Percentiles rank a stretch among this genome's conserved stretches.
These are phyloP conservation scores for Trematomus loennbergii DNA, from an alignment of 2,113 vertebrate species.

Conservation along the genomic window DNA sequence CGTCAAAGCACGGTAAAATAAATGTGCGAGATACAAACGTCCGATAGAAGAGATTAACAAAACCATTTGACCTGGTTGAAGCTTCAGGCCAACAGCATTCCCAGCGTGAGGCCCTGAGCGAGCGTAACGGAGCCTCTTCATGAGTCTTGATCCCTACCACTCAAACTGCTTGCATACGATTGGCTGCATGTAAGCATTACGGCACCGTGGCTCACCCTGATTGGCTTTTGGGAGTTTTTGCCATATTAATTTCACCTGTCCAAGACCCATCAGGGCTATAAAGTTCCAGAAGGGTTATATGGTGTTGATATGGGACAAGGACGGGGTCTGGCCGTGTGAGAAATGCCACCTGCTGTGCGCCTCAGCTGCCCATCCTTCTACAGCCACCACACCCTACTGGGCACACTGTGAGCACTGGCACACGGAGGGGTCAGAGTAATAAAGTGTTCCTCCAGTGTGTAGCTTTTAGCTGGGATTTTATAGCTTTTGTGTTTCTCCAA, in stretches of 20 bases:
- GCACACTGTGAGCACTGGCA: conserved; percentile 26
- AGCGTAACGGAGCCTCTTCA: conserved; percentile 26
- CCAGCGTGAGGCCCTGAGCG: conserved; percentile 19
- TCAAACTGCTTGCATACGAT: conserved; percentile 16
- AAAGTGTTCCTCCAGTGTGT: conserved; percentile 51
- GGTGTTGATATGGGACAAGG: conserved; percentile 71
- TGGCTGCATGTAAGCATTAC: conserved; percentile 15
- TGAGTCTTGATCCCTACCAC: conserved; percentile 6
- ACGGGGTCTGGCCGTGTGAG: conserved; percentile 51
- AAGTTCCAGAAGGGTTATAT: conserved; percentile 49
- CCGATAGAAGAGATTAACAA: conserved; percentile 22
- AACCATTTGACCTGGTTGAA: conserved; percentile 42
- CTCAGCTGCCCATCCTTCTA: conserved; percentile 70
- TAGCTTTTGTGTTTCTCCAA: conserved; percentile 18
- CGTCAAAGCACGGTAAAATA: conserved; percentile 19
- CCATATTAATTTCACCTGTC: conserved; percentile 72
- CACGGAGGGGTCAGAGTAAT: conserved; percentile 32
- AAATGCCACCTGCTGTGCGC: conserved; percentile 75
- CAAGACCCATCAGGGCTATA: conserved; percentile 63
- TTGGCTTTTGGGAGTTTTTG: conserved; percentile 44
- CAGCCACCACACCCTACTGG: conserved; percentile 61
- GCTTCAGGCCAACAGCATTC: conserved; percentile 24
- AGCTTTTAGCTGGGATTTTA: conserved; percentile 26
- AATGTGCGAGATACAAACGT: conserved; percentile 1
- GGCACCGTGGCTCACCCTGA: conserved; percentile 12